Base-by-base conservation (phyloP, 2,888 invertebrate species). In the Mylabris sibirica region DNA sequence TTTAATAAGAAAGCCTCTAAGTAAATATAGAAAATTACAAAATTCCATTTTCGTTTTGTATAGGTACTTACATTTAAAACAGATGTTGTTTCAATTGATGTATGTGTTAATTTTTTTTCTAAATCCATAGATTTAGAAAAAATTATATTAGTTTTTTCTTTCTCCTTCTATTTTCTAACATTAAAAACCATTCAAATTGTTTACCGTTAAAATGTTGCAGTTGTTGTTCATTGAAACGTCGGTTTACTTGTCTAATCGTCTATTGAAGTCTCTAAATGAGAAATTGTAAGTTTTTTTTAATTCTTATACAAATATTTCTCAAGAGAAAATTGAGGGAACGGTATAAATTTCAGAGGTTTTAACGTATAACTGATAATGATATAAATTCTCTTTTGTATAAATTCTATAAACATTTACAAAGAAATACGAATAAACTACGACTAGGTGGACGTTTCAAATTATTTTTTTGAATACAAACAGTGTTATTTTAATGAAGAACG, bases 1-100 rank as follows among this genome's bases (percentile, higher is more conserved):
- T 53, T 53, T 53, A 53, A 53, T 53, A 53, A 53, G 53, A 53
- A 24, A 53, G 24, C 53, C 53, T 53, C 11, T 11, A 53, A 53
- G 53, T 53, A 41, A 14, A 24, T 1, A 49, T 53, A 24, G 53
- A 53, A 53, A 53, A 53, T 53, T 53, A 53, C 53, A 53, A 53
- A 53, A 53, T 24, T 53, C 53, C 53, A 53, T 53, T 53, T 53
- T 53, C 6, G 49, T 53, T 6, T 30, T 30, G 30, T 30, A n/a
- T n/a, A 30, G 30, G 30, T 8, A 30, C 30, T 30, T 22, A 53
- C 20, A 20, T 22, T 3, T 8, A 22, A 44, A 22, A 24, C 53
- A 22, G 22, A 53, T 53, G 20, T 53, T 20, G 2, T 41, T 41
- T 41, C 17, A 53, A 53, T 53, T 38, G 14, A n/a, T 14, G 41